Percentiles rank a stretch among this genome's conserved stretches.
phyloP scores from a whole-genome alignment of 2,888 invertebrate species.

The Protophormia terraenovae region DNA sequence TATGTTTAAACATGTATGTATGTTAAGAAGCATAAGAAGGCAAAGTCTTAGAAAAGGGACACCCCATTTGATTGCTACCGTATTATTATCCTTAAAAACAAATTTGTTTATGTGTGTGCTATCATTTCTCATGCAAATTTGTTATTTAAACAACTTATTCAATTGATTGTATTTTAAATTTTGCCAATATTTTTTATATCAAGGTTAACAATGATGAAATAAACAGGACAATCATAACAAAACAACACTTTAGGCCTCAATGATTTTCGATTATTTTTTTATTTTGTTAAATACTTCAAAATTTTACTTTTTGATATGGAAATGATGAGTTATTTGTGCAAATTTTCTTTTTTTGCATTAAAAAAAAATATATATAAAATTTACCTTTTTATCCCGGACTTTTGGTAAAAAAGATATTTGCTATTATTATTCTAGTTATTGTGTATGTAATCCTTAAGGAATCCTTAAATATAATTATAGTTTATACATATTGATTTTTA shows the following conservation, averaged over 20 bases:
- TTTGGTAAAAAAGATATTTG: not conserved
- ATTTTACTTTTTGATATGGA: slow-evolving; percentile 53
- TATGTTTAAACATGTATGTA: slow-evolving; percentile 30
- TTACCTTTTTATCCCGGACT: slow-evolving; percentile 43
- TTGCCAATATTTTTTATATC: slow-evolving; percentile 65
- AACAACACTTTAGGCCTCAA: slow-evolving; percentile 67
- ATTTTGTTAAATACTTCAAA: slow-evolving; percentile 21
- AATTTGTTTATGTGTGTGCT: not conserved
- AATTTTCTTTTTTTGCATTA: slow-evolving; percentile 16
- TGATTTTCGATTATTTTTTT: no score
- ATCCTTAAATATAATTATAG: slow-evolving; percentile 59
- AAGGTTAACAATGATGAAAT: slow-evolving; percentile 56
- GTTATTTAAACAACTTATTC: not conserved
- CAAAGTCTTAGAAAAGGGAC: slow-evolving; percentile 32
- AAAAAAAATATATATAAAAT: not conserved
- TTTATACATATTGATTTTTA: slow-evolving; percentile 27
- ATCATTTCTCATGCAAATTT: slow-evolving; percentile 61
- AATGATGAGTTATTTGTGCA: slow-evolving; percentile 50
- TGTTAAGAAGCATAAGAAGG: slow-evolving; percentile 5
- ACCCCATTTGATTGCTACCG: slow-evolving; percentile 54
- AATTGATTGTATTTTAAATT: slow-evolving; percentile 48
- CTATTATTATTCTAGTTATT: slow-evolving; percentile 12
- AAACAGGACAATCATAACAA: slow-evolving; percentile 63
- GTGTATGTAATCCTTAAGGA: slow-evolving; percentile 43
- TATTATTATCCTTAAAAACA: slow-evolving; percentile 33